Conservation (phyloP, 2,888 invertebrate genomes). For the Holacanthella duospinosa region DNA sequence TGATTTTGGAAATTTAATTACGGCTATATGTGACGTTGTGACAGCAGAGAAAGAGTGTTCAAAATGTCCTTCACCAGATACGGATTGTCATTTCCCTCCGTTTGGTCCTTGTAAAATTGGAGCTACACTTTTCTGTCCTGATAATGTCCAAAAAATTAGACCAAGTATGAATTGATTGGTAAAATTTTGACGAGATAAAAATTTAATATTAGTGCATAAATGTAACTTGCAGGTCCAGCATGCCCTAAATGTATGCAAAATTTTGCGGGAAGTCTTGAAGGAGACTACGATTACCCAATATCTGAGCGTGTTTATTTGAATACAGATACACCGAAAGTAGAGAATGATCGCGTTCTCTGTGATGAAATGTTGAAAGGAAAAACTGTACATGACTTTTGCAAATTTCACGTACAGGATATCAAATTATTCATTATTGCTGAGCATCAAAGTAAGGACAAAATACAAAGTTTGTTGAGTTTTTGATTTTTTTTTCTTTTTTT, state of each 20-base stretch:
- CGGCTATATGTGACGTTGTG: no score
- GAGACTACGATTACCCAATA: background rate
- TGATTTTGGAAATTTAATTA: no score
- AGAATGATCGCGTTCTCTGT: background rate
- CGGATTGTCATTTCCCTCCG: no score
- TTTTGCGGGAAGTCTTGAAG: background rate
- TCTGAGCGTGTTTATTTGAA: background rate
- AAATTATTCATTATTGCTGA: constrained; percentile 25
- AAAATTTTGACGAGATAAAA: background rate
- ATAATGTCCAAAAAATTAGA: background rate
- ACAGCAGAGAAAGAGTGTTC: no score
- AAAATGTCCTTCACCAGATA: no score
- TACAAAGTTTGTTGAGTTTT: no score
- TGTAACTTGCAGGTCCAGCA: background rate
- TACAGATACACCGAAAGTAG: background rate
- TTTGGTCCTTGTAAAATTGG: background rate
- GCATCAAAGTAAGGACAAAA: constrained; percentile 11
- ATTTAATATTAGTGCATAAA: background rate
- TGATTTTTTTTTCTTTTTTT: no score
- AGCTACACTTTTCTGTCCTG: background rate
- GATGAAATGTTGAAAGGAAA: background rate
- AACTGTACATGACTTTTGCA: background rate
- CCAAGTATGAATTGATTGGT: background rate
- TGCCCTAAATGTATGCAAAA: background rate
- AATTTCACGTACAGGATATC: background rate